Evolutionary conservation across 2,888 invertebrate genomes (phyloP).

Genomic region (Panzeria rudis): DNA sequence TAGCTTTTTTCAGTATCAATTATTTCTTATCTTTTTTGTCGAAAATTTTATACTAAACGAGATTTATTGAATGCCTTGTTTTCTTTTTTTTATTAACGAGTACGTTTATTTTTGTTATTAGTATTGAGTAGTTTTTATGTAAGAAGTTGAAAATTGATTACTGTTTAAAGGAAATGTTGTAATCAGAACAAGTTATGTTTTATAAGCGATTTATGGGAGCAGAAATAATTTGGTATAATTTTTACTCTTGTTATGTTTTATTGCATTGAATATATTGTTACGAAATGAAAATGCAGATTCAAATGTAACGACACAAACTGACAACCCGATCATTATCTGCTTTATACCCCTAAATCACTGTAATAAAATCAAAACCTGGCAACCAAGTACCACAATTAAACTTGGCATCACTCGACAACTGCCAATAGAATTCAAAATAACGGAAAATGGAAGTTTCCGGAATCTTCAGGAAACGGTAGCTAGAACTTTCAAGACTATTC

Average conservation of each 20-base stretch:
- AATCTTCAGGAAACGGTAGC: too few relatives aligned
- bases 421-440: too few relatives aligned
- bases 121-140: constrained; percentile 62
- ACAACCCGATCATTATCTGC: too few relatives aligned
- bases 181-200: constrained; percentile 68
- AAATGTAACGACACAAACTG: too few relatives aligned
- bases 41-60: constrained; percentile 45
- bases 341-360: too few relatives aligned
- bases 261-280: too few relatives aligned
- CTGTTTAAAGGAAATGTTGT: constrained; percentile 51
- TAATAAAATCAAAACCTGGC: too few relatives aligned
- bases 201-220: neutral
- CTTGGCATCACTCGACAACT: too few relatives aligned
- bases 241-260: neutral
- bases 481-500: too few relatives aligned
- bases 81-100: constrained; percentile 19
- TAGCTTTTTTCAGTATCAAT: constrained; percentile 14
- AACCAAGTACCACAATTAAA: too few relatives aligned
- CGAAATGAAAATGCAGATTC: too few relatives aligned
- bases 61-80: constrained; percentile 54
- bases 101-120: constrained; percentile 19
- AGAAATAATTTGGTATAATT: neutral
- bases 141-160: constrained; percentile 64
- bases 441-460: too few relatives aligned
- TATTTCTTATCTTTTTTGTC: constrained; percentile 6